A percentile compares a stretch with the other conserved stretches of the same genome.
These are phyloP conservation scores for Toxotes chatareus DNA, from an alignment of 2,113 vertebrate genomes.

Conservation along the genomic window DNA sequence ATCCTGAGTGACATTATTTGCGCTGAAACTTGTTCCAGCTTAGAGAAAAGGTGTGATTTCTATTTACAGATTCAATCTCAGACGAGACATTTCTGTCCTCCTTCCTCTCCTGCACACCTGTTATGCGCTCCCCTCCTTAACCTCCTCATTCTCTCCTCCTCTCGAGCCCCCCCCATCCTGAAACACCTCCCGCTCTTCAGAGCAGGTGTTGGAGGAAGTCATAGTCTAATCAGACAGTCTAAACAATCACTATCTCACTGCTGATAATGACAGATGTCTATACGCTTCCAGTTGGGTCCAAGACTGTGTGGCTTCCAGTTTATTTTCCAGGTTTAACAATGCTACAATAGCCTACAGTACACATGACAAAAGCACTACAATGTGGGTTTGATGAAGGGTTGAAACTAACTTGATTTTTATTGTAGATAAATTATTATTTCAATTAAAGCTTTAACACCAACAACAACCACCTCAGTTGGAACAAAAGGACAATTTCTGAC, in stretches of 20 bases:
- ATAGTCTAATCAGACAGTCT: slow-evolving; percentile 69
- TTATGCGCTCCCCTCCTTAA: slow-evolving; percentile 41
- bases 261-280: slow-evolving; percentile 56
- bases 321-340: slow-evolving; percentile 14
- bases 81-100: slow-evolving; percentile 38
- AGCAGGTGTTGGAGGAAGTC: slow-evolving; percentile 77
- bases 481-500: too few species aligned
- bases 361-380: background rate
- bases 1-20: slow-evolving; percentile 31
- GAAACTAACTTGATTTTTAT: background rate
- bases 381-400: background rate
- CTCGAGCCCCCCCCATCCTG: slow-evolving; percentile 26
- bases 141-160: slow-evolving; percentile 32
- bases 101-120: slow-evolving; percentile 62
- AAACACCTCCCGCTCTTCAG: slow-evolving; percentile 54
- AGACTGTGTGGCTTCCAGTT: slow-evolving; percentile 6
- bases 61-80: slow-evolving; percentile 65
- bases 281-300: slow-evolving; percentile 11
- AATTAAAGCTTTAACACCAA: background rate
- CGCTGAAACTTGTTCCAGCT: slow-evolving; percentile 20
- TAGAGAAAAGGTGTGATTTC: slow-evolving; percentile 65
- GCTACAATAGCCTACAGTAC: background rate
- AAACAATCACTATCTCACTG: slow-evolving; percentile 61
- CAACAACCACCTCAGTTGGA: too few species aligned
- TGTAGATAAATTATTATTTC: background rate